phyloP scores from a whole-genome alignment of 1,140 invertebrate genomes.

The Rhopalosiphum maidis region DNA sequence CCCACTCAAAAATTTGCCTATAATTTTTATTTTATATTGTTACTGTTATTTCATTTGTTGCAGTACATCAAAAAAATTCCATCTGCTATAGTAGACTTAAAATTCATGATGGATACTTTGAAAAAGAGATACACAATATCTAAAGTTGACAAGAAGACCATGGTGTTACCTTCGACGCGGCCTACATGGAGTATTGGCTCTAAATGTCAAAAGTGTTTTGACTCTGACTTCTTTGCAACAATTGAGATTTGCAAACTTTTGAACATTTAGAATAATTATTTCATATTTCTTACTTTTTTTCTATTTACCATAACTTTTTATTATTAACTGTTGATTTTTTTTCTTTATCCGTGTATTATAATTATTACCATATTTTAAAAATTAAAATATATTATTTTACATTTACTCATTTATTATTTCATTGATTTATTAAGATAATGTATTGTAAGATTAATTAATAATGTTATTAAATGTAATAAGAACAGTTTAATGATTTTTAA shows the following conservation, averaged over 20 bases:
- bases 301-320: not conserved
- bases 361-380: not conserved
- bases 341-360: not conserved
- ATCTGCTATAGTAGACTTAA: not conserved
- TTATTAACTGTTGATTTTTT: not conserved
- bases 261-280: not conserved
- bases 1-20: not conserved
- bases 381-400: slow-evolving; percentile 21
- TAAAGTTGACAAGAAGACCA: slow-evolving; percentile 18
- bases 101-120: slow-evolving; percentile 37
- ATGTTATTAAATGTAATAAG: not conserved
- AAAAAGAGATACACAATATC: slow-evolving; percentile 1
- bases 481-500: not conserved
- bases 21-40: not conserved
- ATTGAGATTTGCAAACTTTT: slow-evolving; percentile 34
- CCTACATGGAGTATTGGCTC: slow-evolving; percentile 49
- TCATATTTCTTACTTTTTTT: not conserved
- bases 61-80: slow-evolving; percentile 40
- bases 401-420: not conserved
- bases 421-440: not conserved
- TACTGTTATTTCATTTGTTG: not conserved
- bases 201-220: slow-evolving; percentile 53
- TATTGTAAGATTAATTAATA: not conserved
- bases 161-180: slow-evolving; percentile 21
- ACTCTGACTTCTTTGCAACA: slow-evolving; percentile 38